Conservation (phyloP, 2,797 vertebrate genomes). For the Vultur gryphus region DNA sequence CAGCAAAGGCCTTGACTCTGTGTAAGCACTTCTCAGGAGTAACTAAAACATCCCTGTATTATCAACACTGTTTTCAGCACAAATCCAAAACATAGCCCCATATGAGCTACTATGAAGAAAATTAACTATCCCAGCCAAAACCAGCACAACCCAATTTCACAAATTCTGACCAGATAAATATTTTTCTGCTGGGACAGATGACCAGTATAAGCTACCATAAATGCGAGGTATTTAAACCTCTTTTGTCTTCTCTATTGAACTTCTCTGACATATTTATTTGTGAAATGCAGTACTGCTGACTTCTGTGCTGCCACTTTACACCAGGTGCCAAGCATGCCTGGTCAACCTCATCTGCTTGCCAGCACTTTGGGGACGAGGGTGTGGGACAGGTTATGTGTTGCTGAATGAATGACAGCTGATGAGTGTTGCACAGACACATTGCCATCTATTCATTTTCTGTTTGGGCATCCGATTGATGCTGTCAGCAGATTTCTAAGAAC, state of each 20-base stretch:
- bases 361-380: not conserved
- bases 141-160: not conserved
- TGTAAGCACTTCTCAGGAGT: too few species aligned
- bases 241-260: not conserved
- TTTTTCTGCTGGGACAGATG: not conserved
- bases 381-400: not conserved
- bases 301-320: not conserved
- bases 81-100: too few species aligned
- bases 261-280: not conserved
- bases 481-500: not conserved
- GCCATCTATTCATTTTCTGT: not conserved
- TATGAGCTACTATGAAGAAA: too few species aligned
- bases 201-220: not conserved
- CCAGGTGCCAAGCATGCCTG: not conserved
- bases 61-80: too few species aligned
- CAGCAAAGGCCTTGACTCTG: too few species aligned
- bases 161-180: not conserved
- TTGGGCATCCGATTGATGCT: not conserved
- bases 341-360: slow-evolving; percentile 2
- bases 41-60: too few species aligned
- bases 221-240: not conserved
- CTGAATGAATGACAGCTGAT: not conserved
- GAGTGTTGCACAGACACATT: not conserved
- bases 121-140: too few species aligned
- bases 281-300: not conserved